Evolutionary conservation across 2,797 vertebrate species (phyloP), one percentile per base, ranked within the genome.

Genomic region (Sebastes cheni): DNA sequence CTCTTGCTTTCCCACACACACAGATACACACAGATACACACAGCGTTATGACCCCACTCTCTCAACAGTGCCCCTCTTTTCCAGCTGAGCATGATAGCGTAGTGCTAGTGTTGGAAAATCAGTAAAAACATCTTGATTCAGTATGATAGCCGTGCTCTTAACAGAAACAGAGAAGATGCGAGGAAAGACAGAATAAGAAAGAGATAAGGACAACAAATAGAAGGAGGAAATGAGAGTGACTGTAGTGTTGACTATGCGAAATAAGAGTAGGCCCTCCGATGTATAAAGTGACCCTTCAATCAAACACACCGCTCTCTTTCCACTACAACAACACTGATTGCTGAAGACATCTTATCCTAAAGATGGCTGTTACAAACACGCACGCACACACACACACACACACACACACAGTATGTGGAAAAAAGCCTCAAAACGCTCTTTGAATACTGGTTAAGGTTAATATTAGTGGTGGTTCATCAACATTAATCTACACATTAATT

Each of bases 201-300:
- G 59, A 77, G 56, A 86, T 71, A 82, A 82, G 65, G 61, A 86
- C 81, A 92, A 92, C 75, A 91, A 88, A 85, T 59, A 81, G 42
- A 81, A 70, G 74, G 71, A 85, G 75, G 69, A 86, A 83, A 89
- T 75, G 67, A 89, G 72, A 70, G 77, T 55, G 74, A 76, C 70
- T 55, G 55, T 75, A 83, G 75, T 88, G 86, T 91, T 92, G 85
- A 86, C 85, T 32, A 55, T 79, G 83, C 55, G 54, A 86, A 83
- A 82, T 88, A 86, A 89, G 82, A 90, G 86, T 18, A 75, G 82
- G 75, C 46, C 77, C 85, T 86, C 68, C 11, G 20, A 81, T 82
- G 85, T 82, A 86, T 86, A 89, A 91, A 93, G 94, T 91, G 94
- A 93, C 87, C 84, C 92, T 93, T 88, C 93, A 95, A 95, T 95